Evolutionary conservation across 2,888 invertebrate genomes (phyloP).

Genomic region (Rhagonycha fulva): DNA sequence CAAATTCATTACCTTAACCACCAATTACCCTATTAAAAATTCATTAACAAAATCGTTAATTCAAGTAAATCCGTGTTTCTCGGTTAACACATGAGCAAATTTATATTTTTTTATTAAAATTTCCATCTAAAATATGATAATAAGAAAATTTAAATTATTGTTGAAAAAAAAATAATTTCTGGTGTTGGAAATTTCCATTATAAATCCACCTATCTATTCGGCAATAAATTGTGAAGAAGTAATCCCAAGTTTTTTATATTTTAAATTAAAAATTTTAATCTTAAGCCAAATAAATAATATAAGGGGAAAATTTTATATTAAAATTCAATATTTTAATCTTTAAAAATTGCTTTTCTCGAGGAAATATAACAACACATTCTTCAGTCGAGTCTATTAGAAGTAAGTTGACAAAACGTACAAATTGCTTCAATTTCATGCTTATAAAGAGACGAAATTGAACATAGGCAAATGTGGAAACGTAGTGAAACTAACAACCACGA

Average conservation of each 20-base stretch:
- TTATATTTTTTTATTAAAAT: not conserved
- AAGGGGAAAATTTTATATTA: not conserved
- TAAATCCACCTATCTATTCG: not conserved
- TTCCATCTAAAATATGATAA: not conserved
- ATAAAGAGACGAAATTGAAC: conserved; percentile 1
- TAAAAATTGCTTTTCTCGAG: not conserved
- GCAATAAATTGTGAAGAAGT: not conserved
- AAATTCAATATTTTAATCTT: not conserved
- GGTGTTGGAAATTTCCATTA: not conserved
- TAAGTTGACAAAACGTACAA: not conserved
- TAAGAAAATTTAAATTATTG: not conserved
- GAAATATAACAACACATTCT: not conserved
- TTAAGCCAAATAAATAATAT: not conserved
- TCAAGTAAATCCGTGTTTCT: not conserved
- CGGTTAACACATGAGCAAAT: no score
- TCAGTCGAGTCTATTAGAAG: not conserved
- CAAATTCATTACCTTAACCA: not conserved
- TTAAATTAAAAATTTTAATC: not conserved
- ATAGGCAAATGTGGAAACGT: conserved; percentile 14
- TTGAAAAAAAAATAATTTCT: not conserved
- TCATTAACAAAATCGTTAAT: not conserved
- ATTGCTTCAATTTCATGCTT: not conserved
- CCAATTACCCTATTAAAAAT: not conserved
- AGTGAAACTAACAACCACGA: not conserved
- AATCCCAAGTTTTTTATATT: not conserved